Base-by-base conservation (phyloP, 2,888 invertebrate species). In the Boloria selene region DNA sequence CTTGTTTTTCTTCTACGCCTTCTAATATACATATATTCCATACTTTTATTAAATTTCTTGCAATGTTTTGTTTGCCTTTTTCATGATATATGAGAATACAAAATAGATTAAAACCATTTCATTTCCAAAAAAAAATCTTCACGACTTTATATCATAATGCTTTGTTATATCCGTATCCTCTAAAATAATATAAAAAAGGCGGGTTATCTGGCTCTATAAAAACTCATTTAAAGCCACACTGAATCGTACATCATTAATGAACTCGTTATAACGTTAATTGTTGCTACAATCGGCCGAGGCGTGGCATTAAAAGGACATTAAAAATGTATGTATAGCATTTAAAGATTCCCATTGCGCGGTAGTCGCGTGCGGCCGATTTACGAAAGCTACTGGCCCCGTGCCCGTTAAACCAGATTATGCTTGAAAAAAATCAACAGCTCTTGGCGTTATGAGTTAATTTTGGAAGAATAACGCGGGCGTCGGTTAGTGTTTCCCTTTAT, bases 391-490 rank as follows among this genome's bases (percentile, higher is more conserved):
- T 91, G 91, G 89, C 89, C 88, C 79, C 76, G 85, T 87, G 91
- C 90, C 90, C 91, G 89, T 90, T 89, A 90, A 87, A 86, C 80
- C 86, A 89, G 90, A 91, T 91, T 90, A 90, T 87, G 82, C 82
- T 79, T 77, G 79, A 85, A 89, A 89, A 87, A 86, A 86, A 84
- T 85, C 87, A 86, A 87, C 82, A 83, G 82, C 87, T 85, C 87
- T 88, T 87, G 87, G 86, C 86, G 87, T 89, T 91, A 90, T 90
- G 92, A 90, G 92, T 92, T 91, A 92, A 92, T 92, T 91, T 89
- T 86, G 89, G 86, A 91, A 90, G 89, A 90, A 88, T 89, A 89
- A 91, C 87, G 89, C 85, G 82, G 77, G 77, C 79, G 84, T 80
- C 78, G 85, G 89, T 88, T 87, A 86, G 85, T 85, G 82, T 86